These are phyloP conservation scores for Octopus bimaculoides DNA, from an alignment of 1,140 invertebrate genomes.

Conservation along the genomic window DNA sequence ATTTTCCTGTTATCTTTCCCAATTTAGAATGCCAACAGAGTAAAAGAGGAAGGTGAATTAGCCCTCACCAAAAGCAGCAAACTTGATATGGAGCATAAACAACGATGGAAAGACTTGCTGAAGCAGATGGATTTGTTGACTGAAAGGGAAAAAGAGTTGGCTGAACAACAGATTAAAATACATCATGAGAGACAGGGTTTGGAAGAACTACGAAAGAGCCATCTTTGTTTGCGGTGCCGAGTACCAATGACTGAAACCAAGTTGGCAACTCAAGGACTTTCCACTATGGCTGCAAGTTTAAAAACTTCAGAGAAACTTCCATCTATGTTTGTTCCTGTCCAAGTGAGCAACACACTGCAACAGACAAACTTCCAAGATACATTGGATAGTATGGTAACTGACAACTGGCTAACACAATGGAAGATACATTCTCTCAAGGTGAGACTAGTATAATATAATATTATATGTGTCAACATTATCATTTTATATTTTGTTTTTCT, in stretches of 20 bases:
- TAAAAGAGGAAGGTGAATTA: not conserved
- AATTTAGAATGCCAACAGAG: not conserved
- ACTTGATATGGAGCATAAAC: not conserved
- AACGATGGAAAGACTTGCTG: not conserved
- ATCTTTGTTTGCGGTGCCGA: not conserved
- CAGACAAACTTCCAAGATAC: not conserved
- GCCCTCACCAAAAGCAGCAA: not conserved
- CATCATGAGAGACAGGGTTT: not conserved
- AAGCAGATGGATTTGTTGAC: not conserved
- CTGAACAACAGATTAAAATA: not conserved
- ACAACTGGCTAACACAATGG: not conserved
- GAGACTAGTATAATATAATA: too few relatives aligned
- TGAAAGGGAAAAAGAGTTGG: not conserved
- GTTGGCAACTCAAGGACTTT: too few relatives aligned
- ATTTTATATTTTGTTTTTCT: too few relatives aligned
- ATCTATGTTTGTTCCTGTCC: too few relatives aligned
- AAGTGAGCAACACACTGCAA: too few relatives aligned
- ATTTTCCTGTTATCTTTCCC: not conserved
- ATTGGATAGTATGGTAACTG: not conserved
- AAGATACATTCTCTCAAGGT: conserved; percentile 6
- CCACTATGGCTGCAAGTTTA: too few relatives aligned
- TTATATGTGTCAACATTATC: too few relatives aligned
- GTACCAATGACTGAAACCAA: too few relatives aligned
- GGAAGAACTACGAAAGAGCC: not conserved
- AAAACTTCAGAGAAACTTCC: too few relatives aligned